Percentiles rank a stretch among this genome's conserved stretches.
Evolutionary conservation across 2,888 invertebrate species (phyloP).

Genomic region (Sepiola atlantica): DNA sequence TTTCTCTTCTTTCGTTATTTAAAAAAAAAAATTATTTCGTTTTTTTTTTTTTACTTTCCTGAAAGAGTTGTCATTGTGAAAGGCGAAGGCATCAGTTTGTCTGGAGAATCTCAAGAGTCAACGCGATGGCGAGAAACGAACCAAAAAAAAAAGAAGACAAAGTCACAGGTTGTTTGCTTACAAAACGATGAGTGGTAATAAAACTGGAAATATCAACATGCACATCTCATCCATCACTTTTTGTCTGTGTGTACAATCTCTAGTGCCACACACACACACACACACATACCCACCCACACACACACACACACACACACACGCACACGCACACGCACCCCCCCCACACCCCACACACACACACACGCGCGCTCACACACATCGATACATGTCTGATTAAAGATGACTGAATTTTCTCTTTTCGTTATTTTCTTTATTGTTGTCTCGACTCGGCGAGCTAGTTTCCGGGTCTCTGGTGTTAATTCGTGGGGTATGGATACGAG

Average conservation of each 20-base stretch:
- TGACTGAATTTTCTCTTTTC: no score
- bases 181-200: neutral
- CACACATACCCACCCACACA: neutral
- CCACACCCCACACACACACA: no score
- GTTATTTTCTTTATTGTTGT: no score
- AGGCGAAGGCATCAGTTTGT: neutral
- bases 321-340: no score
- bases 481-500: no score
- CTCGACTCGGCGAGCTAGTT: no score
- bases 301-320: neutral
- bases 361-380: no score
- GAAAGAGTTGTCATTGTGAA: neutral
- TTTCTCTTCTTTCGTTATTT: no score
- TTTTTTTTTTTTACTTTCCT: no score
- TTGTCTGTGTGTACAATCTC: neutral
- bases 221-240: neutral
- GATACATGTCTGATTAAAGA: no score
- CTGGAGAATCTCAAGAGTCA: neutral
- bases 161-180: conserved; percentile 32
- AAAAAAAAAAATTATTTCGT: no score
- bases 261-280: neutral
- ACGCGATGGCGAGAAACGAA: neutral
- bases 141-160: neutral
- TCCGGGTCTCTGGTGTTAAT: no score
- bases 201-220: conserved; percentile 10